Evolutionary conservation across 53 echinoderm and acorn worm genomes (phyloP), one percentile per base, ranked within the genome.

Genomic region (Holothuria scabra): DNA sequence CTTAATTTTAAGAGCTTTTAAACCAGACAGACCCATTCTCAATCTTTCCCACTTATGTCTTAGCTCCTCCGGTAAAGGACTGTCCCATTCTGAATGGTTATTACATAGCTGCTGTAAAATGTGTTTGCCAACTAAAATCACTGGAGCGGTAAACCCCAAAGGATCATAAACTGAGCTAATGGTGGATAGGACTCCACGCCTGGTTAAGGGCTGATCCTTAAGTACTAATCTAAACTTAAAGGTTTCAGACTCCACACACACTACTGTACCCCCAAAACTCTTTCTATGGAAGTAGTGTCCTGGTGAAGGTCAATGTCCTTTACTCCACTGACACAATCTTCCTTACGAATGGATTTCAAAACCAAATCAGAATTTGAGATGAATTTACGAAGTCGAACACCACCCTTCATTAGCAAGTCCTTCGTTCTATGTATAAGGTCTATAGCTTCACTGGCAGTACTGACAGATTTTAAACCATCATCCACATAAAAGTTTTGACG

Each of bases 401-500:
- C 86, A 26, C 90, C 90, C 49, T 79, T 48, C 29, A 88, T 67
- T 22, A 84, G 84, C 46, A 86, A 14, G 26, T 28, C 1, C 44
- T 63, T 86, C 6, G 82, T 82, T 29, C 82, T 49, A 4, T 56
- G 29, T n/a, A n/a, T n/a, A n/a, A n/a, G n/a, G n/a, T n/a, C n/a
- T n/a, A n/a, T n/a, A n/a, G n/a, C n/a, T n/a, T 92, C 59, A 21
- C 83, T 16, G 1, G 65, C 69, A 12, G 89, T 83, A 0, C 89
- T 33, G 12, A 91, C 60, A n/a, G 83, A 79, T 66, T 86, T 89
- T 21, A 92, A 46, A 12, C 83, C 92, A 56, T 92, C 92, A 48
- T 92, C 92, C 0, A 89, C 92, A 69, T 86, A 92, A 63, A 92
- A 89, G 66, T 91, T 67, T n/a, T n/a, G n/a, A n/a, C n/a, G n/a